These are phyloP conservation scores for Garrulus glandarius DNA, from an alignment of 2,797 vertebrate genomes.

Conservation along the genomic window DNA sequence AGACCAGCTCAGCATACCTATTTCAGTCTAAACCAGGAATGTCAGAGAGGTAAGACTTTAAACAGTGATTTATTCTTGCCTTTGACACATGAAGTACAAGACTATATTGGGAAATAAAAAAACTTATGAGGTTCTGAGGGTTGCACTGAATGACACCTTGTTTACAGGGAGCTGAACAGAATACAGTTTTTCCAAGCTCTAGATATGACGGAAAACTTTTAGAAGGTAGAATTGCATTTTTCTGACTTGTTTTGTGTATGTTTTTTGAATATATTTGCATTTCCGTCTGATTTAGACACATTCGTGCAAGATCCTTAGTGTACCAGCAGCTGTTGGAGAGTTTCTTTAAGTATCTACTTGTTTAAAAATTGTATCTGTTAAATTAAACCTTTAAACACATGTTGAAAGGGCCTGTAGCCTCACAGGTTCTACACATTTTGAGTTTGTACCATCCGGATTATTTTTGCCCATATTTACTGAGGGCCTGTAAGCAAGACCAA, in stretches of 20 bases:
- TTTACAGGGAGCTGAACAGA: neutral
- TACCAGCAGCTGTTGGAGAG: neutral
- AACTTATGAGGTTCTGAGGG: neutral
- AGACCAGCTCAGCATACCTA: neutral
- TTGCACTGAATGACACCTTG: neutral
- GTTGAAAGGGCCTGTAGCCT: neutral
- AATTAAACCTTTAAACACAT: neutral
- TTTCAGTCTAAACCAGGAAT: neutral
- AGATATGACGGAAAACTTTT: neutral
- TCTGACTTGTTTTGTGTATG: neutral
- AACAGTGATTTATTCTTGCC: neutral
- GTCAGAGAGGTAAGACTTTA: neutral
- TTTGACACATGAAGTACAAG: neutral
- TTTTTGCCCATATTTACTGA: neutral
- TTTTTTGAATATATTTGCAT: neutral
- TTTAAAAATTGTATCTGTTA: neutral
- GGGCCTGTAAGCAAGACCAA: neutral
- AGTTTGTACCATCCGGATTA: neutral
- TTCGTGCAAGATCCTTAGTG: neutral
- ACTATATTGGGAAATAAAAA: neutral
- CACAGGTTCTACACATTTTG: neutral
- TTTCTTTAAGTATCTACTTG: neutral
- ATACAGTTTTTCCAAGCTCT: neutral
- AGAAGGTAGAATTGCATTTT: neutral
- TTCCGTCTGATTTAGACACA: neutral